Evolutionary conservation across 2,888 invertebrate species (phyloP).

Genomic region (Sycophila texana): DNA sequence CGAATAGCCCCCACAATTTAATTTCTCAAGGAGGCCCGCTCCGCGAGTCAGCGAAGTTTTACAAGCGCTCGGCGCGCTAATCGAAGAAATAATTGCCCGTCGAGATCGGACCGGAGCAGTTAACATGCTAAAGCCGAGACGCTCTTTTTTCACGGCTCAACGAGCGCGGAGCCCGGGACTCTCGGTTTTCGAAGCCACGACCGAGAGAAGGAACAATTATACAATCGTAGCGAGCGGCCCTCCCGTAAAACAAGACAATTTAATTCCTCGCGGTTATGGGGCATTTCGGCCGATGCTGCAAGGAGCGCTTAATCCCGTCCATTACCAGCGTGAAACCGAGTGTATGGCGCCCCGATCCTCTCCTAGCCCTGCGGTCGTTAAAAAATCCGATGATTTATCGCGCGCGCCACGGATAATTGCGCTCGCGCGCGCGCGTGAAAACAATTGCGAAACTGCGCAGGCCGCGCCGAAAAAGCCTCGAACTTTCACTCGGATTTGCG

Average conservation of each 20-base stretch:
- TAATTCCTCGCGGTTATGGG: slow-evolving; percentile 14
- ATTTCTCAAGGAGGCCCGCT: no score
- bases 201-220: not conserved
- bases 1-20: no score
- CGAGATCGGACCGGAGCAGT: not conserved
- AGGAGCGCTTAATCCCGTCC: slow-evolving; percentile 7
- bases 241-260: not conserved
- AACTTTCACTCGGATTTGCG: slow-evolving; percentile 46
- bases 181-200: not conserved
- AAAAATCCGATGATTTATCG: slow-evolving; percentile 32
- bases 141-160: not conserved
- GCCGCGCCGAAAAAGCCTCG: slow-evolving; percentile 32
- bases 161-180: not conserved
- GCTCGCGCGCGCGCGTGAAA: slow-evolving; percentile 12
- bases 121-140: not conserved
- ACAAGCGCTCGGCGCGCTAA: no score
- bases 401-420: slow-evolving; percentile 15
- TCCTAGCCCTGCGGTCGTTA: slow-evolving; percentile 8
- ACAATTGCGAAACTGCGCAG: slow-evolving; percentile 38
- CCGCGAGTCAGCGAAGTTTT: no score
- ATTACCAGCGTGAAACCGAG: not conserved
- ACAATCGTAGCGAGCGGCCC: not conserved
- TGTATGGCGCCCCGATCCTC: not conserved
- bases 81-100: no score
- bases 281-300: not conserved